phyloP scores from a whole-genome alignment of 1,140 invertebrate species.

The Pomacea maculata region DNA sequence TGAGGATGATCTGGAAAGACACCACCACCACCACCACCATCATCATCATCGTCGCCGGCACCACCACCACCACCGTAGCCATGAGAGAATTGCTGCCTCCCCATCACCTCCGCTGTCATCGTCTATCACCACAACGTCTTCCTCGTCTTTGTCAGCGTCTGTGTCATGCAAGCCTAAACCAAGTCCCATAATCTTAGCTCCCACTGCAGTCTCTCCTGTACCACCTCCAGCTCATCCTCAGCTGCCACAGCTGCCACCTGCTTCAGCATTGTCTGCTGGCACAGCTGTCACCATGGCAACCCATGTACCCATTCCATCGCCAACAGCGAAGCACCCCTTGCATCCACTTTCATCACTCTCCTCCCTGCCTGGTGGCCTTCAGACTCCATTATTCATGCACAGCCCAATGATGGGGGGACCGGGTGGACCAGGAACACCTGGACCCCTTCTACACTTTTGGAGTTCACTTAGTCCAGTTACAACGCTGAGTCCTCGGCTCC shows the following conservation, averaged over 20 bases:
- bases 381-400: slow-evolving; percentile 48
- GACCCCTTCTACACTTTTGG: slow-evolving; percentile 57
- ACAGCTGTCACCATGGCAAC: slow-evolving; percentile 26
- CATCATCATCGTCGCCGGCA: slow-evolving; percentile 10
- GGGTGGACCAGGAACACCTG: slow-evolving; percentile 37
- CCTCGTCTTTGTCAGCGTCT: slow-evolving; percentile 15
- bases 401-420: slow-evolving; percentile 46
- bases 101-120: slow-evolving; percentile 10
- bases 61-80: slow-evolving; percentile 17
- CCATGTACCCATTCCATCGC: slow-evolving; percentile 30
- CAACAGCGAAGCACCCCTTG: slow-evolving; percentile 34
- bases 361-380: slow-evolving; percentile 29
- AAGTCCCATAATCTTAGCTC: slow-evolving; percentile 37
- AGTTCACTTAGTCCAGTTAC: slow-evolving; percentile 56
- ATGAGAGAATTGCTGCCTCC: slow-evolving; percentile 19
- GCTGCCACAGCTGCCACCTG: slow-evolving; percentile 21
- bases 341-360: slow-evolving; percentile 27
- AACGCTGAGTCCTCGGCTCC: slow-evolving; percentile 51
- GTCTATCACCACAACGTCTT: slow-evolving; percentile 6
- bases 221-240: slow-evolving; percentile 20
- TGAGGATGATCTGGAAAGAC: slow-evolving; percentile 7
- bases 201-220: slow-evolving; percentile 11
- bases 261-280: slow-evolving; percentile 20
- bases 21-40: slow-evolving; percentile 11
- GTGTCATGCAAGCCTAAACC: slow-evolving; percentile 46